These are phyloP conservation scores for Brevimyrus niger DNA, from an alignment of 2,113 vertebrate species.

Conservation along the genomic window DNA sequence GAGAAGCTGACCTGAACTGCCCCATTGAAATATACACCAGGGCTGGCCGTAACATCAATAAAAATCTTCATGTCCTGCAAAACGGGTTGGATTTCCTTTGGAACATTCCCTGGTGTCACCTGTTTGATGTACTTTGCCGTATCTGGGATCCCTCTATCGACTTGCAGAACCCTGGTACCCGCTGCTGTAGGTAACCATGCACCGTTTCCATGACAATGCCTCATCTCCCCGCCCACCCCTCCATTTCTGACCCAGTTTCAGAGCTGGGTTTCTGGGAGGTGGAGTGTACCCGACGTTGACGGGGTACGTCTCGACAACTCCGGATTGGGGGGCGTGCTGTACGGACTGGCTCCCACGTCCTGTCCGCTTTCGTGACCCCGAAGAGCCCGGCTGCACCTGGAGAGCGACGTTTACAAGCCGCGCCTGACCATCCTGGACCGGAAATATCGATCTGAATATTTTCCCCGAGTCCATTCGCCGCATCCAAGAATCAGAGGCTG, in stretches of 20 bases:
- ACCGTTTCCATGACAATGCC: not conserved
- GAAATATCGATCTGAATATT: not conserved
- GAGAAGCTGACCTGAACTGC: not conserved
- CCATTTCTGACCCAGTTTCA: not conserved
- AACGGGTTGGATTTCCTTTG: not conserved
- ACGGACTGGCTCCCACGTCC: not conserved
- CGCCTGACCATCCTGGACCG: not conserved
- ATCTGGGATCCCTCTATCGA: not conserved
- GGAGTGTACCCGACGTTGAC: not conserved
- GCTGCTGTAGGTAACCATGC: not conserved
- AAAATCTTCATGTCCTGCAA: not conserved
- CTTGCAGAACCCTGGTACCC: not conserved
- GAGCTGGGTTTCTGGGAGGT: not conserved
- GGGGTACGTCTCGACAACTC: not conserved
- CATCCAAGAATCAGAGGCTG: not conserved
- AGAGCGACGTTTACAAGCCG: not conserved
- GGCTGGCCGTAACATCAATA: not conserved
- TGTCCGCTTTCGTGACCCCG: not conserved
- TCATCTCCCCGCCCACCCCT: not conserved
- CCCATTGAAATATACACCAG: not conserved
- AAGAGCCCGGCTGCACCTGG: not conserved
- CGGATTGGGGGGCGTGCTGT: not conserved
- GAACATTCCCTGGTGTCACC: not conserved
- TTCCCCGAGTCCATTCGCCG: not conserved
- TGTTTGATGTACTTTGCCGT: not conserved